phyloP scores from a whole-genome alignment of 2,888 invertebrate species.

The Ametastegia equiseti region DNA sequence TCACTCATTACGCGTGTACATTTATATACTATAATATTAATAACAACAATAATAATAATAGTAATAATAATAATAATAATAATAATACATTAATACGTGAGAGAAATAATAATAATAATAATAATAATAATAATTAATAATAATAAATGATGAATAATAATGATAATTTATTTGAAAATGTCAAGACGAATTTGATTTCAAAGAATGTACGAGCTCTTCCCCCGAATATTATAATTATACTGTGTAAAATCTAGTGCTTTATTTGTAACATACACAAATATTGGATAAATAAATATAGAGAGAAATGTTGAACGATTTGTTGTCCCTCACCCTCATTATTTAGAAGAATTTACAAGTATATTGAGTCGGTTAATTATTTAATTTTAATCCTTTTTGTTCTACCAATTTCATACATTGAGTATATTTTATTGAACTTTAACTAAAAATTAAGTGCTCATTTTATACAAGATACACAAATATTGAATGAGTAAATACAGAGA shows the following conservation, averaged over 20 bases:
- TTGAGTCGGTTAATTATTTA: no score
- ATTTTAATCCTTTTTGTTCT: no score
- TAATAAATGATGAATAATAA: neutral
- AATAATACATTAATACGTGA: neutral
- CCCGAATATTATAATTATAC: conserved; percentile 53
- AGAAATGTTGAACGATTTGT: conserved; percentile 55
- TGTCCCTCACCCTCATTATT: neutral
- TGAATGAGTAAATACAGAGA: no score
- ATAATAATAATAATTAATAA: neutral
- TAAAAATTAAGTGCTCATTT: no score
- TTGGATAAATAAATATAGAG: conserved; percentile 67
- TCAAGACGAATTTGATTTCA: neutral
- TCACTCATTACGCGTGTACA: conserved; percentile 44
- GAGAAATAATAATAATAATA: conserved; percentile 1
- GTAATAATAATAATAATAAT: conserved; percentile 35
- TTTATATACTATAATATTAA: conserved; percentile 50
- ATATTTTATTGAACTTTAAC: no score
- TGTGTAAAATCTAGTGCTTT: conserved; percentile 65
- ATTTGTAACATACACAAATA: conserved; percentile 65
- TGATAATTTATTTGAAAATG: conserved; percentile 3
- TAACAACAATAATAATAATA: conserved; percentile 42
- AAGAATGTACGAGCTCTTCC: conserved; percentile 56
- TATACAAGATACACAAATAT: no score
- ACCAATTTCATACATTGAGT: no score
- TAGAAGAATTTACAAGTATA: no score